A percentile compares a stretch with the other conserved stretches of the same genome.
Conservation (phyloP, 2,113 vertebrate genomes). For the Alligator sinensis region DNA sequence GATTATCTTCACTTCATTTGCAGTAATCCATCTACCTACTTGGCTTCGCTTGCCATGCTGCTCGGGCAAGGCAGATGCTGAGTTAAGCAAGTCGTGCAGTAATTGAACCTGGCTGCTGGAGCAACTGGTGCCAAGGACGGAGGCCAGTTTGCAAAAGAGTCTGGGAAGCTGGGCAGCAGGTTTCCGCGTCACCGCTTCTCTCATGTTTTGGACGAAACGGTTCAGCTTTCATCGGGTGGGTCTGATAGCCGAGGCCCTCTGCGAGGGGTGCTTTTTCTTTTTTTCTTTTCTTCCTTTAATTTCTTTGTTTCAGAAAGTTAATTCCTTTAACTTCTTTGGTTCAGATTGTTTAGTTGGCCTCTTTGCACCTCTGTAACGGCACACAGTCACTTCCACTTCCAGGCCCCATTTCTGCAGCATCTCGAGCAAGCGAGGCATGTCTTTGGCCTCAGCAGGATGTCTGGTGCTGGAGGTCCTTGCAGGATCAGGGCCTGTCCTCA, state of each 20-base stretch:
- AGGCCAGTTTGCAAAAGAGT: not conserved
- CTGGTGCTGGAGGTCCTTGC: not conserved
- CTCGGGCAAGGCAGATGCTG: not conserved
- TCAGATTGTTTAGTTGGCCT: not conserved
- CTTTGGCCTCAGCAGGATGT: not conserved
- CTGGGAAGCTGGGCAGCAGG: not conserved
- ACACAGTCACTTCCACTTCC: not conserved
- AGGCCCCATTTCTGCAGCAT: not conserved
- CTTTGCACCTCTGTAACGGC: not conserved
- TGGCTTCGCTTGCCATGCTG: not conserved
- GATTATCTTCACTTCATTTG: constrained; percentile 13
- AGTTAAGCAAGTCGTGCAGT: not conserved
- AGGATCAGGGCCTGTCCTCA: not conserved
- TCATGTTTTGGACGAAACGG: not conserved
- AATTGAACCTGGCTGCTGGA: not conserved
- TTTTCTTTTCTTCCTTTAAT: no score
- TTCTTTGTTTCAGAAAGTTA: no score
- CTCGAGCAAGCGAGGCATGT: not conserved
- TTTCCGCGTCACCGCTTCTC: not conserved
- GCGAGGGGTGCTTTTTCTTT: no score
- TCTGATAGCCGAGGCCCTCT: not conserved
- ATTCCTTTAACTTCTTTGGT: no score
- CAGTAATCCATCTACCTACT: not conserved
- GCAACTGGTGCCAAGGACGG: not conserved
- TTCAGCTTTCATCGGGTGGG: not conserved